Base-by-base conservation (phyloP, 2,797 vertebrate species). In the Staurois parvus region DNA sequence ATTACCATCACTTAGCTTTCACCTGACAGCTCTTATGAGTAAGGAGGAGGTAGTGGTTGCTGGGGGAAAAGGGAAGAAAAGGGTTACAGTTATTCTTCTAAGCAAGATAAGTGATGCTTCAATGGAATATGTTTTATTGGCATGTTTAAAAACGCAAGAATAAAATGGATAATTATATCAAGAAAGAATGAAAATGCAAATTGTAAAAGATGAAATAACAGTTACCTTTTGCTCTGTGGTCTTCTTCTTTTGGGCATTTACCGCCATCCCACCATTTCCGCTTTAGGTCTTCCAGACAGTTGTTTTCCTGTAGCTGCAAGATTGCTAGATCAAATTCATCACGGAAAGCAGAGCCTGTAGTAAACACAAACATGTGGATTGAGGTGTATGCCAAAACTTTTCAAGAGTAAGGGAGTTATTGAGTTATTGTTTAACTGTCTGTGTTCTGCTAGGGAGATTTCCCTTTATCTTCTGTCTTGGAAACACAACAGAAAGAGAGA, bases 251-350 rank as follows among this genome's bases (percentile, higher is more conserved):
- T 79, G 98, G 98, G 91, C 98, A 99, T 89, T 97, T 97, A 28
- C 98, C 98, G 5, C 98, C 98, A 79, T 99, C 98, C 98, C 98
- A 99, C 98, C 98, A 99, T 86, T 99, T 99, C 42, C 98, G 94
- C 92, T 99, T 99, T 48, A 99, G 94, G 89, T 99, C 98, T 85
- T 99, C 98, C 87, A 99, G 90, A 28, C 97, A 97, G 92, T 99
- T 99, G 93, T 98, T 99, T 91, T 99, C 98, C 91, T 99, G 98
- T 77, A 99, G 91, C 91, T 97, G 99, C 68, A 99, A 97, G 89
- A 99, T 99, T 92, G 98, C 98, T 91, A 99, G 92, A 91, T 98
- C 97, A 74, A 99, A 98, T 89, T 99, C 97, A 0, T 99, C 97
- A 0, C 97, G 96, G 89, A 97, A 98, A 87, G 96, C 93, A 0